Base-by-base conservation (phyloP, 1,140 invertebrate species). In the Sitobion miscanthi region DNA sequence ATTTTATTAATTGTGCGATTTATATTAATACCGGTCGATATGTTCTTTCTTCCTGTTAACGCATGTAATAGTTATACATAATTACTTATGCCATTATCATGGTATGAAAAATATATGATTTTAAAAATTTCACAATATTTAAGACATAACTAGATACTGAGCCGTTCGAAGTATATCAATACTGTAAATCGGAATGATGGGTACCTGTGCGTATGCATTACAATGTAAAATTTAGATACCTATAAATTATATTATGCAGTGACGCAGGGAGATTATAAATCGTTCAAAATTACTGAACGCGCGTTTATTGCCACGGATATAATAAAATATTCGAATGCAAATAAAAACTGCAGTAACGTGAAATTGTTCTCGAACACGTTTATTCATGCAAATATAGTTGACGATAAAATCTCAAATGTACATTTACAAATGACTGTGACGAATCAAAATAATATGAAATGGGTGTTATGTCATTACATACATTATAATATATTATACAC, bases 371-470 rank as follows among this genome's bases (percentile, higher is more conserved):
- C 62, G 3, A 77, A 77, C n/a, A 77, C 62, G 62, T 77, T 77
- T 77, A 17, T 69, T 77, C n/a, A 77, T 77, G 62, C 62, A 77
- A 77, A 77, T 77, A n/a, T 17, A 20, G 62, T n/a, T 77, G 62
- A 77, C 62, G 62, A 77, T 77, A 77, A 77, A 77, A 77, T 77
- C 62, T 77, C 62, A n/a, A 77, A 77, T 77, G 4, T n/a, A 77
- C n/a, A 77, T 77, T 77, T n/a, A 77, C 62, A 77, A 77, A 77
- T 30, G 62, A 77, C 30, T n/a, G 62, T n/a, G 30, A 77, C 30
- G 62, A n/a, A 77, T 77, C 62, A 77, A 77, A 77, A n/a, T 77
- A 77, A 77, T 77, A 77, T 17, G n/a, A 77, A 77, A 77, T 20
- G 62, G 14, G n/a, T 77, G 62, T 77, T n/a, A n/a, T 77, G n/a